Percentiles rank a stretch among this genome's conserved stretches.
Evolutionary conservation across 2,888 invertebrate genomes (phyloP).

Genomic region (Thereva unica): DNA sequence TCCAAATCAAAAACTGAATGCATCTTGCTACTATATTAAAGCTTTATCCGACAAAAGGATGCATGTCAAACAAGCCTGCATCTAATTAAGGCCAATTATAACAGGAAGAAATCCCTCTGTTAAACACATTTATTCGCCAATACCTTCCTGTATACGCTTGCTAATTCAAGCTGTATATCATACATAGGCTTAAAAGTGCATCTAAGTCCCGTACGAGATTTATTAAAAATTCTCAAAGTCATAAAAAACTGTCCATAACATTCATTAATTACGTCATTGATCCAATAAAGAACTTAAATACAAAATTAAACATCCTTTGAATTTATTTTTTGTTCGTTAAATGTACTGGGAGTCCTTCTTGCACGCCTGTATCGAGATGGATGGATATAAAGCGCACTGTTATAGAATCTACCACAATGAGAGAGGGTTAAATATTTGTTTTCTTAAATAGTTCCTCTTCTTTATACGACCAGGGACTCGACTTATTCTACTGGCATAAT

Average conservation of each 20-base stretch:
- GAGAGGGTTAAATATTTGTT: conserved; percentile 42
- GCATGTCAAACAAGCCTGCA: too few species aligned
- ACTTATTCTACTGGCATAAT: conserved; percentile 20
- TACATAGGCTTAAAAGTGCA: conserved; percentile 1
- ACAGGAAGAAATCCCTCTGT: too few species aligned
- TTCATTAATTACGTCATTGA: conserved; percentile 43
- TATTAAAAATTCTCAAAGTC: conserved; percentile 43
- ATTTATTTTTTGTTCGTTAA: conserved; percentile 19
- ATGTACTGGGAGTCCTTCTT: conserved; percentile 16
- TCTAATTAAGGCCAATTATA: too few species aligned
- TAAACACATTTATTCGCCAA: too few species aligned
- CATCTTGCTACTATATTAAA: too few species aligned
- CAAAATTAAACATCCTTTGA: conserved; percentile 43
- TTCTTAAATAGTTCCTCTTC: conserved; percentile 43
- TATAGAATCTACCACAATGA: conserved; percentile 41
- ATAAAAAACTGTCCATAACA: conserved; percentile 26
- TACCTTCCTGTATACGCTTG: too few species aligned
- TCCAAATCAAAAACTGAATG: too few species aligned
- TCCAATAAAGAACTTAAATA: conserved; percentile 43
- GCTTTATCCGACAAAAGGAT: too few species aligned
- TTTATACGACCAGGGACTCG: conserved; percentile 32
- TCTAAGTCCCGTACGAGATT: conserved; percentile 29
- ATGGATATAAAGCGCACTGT: conserved; percentile 35
- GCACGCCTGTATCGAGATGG: conserved; percentile 1
- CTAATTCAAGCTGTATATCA: too few species aligned